These are phyloP conservation scores for Sylvilagus bachmani DNA, from an alignment of 2,113 vertebrate genomes.

Conservation along the genomic window DNA sequence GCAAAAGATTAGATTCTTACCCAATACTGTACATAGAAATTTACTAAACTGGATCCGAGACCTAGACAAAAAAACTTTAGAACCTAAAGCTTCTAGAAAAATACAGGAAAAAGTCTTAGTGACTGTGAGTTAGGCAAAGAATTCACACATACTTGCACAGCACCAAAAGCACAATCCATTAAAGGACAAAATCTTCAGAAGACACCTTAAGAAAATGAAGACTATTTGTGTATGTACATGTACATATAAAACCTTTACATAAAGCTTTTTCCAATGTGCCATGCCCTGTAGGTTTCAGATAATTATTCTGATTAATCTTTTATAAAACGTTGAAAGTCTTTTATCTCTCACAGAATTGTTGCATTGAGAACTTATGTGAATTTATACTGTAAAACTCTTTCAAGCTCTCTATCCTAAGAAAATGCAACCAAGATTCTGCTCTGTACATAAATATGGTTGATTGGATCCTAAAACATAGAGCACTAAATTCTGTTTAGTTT, in stretches of 20 bases:
- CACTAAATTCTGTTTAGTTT: neutral
- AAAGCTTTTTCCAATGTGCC: neutral
- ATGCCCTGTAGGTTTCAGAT: neutral
- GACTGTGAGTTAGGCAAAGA: neutral
- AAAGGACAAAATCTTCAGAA: neutral
- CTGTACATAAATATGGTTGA: neutral
- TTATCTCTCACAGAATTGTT: neutral
- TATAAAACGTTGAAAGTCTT: neutral
- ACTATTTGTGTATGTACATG: neutral
- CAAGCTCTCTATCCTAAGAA: neutral
- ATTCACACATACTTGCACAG: neutral
- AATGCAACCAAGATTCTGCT: neutral
- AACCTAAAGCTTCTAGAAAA: neutral
- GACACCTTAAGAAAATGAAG: neutral
- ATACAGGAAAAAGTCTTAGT: neutral
- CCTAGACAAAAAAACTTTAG: neutral
- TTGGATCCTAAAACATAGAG: neutral
- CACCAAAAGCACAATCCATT: neutral
- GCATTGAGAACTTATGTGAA: neutral
- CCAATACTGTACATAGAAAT: neutral
- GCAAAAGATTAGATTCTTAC: neutral
- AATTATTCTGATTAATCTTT: constrained; percentile 1
- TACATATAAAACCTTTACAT: too few species aligned
- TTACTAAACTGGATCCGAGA: neutral
- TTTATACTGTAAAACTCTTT: neutral